Evolutionary conservation across 2,888 invertebrate species (phyloP).

Genomic region (Notodonta ziczac): DNA sequence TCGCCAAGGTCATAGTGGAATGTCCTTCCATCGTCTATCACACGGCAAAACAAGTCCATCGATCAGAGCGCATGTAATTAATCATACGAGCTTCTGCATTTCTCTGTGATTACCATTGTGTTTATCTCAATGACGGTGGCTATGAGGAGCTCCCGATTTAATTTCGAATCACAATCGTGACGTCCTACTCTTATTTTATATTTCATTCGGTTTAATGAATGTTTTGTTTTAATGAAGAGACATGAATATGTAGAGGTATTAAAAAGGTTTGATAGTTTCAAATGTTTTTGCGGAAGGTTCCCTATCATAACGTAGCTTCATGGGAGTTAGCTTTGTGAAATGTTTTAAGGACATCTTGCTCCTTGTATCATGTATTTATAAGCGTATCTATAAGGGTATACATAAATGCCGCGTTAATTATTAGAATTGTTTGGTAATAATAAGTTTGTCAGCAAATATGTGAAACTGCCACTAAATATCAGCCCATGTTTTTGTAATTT

Average conservation of each 20-base stretch:
- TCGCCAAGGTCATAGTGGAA: background rate
- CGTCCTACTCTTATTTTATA: conserved; percentile 57
- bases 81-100: conserved; percentile 66
- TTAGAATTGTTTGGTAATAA: no score
- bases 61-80: conserved; percentile 53
- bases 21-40: background rate
- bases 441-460: no score
- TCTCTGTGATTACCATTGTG: conserved; percentile 66
- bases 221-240: conserved; percentile 55
- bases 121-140: conserved; percentile 55
- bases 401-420: no score
- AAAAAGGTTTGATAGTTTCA: background rate
- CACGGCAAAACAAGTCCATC: conserved; percentile 23
- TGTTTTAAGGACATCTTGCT: no score
- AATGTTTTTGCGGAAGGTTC: background rate
- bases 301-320: no score
- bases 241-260: conserved; percentile 32
- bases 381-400: no score
- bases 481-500: background rate
- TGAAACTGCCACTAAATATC: no score
- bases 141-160: conserved; percentile 66
- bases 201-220: conserved; percentile 62
- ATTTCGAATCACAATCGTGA: conserved; percentile 62
- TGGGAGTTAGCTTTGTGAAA: no score
- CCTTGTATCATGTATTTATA: no score